These are phyloP conservation scores for Scleropages formosus DNA, from an alignment of 2,797 vertebrate genomes.

Conservation along the genomic window DNA sequence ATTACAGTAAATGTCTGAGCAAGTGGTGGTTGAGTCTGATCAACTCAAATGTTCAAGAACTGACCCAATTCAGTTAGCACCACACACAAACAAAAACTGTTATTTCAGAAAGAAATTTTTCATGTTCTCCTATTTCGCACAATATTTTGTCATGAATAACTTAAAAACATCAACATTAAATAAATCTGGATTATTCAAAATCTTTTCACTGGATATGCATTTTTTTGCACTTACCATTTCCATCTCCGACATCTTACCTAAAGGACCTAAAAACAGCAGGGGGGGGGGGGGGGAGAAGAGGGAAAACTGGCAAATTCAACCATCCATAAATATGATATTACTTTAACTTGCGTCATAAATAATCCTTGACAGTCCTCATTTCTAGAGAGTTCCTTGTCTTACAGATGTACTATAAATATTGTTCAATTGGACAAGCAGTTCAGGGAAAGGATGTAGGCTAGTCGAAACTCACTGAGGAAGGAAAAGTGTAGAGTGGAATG, in stretches of 20 bases:
- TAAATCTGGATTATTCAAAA: not conserved
- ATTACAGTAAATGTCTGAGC: no score
- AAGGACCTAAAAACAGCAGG: slow-evolving; percentile 1
- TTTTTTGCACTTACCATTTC: slow-evolving; percentile 20
- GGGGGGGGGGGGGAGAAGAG: slow-evolving; percentile 6
- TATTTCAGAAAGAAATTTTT: not conserved
- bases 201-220: not conserved
- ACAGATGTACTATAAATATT: slow-evolving; percentile 80
- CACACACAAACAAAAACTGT: no score
- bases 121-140: not conserved
- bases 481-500: slow-evolving; percentile 70
- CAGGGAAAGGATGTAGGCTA: slow-evolving; percentile 70
- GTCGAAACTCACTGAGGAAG: slow-evolving; percentile 65
- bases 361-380: slow-evolving; percentile 62
- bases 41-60: no score
- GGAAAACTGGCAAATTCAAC: slow-evolving; percentile 41
- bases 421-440: slow-evolving; percentile 72
- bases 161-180: not conserved
- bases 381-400: slow-evolving; percentile 75
- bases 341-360: slow-evolving; percentile 70
- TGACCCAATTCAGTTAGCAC: no score
- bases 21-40: no score
- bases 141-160: not conserved
- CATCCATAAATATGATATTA: slow-evolving; percentile 70
- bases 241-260: not conserved